Evolutionary conservation across 1,140 invertebrate species (phyloP).

Genomic region (Episyrphus balteatus): DNA sequence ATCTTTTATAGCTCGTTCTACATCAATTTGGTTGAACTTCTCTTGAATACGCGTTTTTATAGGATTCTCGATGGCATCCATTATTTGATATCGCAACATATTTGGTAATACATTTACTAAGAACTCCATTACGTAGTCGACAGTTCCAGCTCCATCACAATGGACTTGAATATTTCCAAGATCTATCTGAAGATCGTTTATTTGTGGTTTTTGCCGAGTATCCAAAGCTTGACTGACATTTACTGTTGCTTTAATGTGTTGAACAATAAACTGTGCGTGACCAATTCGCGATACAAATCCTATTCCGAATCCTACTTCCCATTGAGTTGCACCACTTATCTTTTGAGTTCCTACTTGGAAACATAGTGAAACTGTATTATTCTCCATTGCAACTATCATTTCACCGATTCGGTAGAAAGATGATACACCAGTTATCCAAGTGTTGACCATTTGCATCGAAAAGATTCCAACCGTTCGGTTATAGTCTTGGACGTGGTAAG

Average conservation of each 20-base stretch:
- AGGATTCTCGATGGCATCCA: conserved; percentile 67
- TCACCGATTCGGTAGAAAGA: conserved; percentile 73
- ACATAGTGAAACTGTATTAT: conserved; percentile 46
- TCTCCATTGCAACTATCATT: conserved; percentile 57
- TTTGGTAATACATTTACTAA: conserved; percentile 69
- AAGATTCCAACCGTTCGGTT: conserved; percentile 57
- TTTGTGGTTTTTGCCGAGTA: conserved; percentile 53
- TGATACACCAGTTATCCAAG: conserved; percentile 64
- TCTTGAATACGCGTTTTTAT: conserved; percentile 55
- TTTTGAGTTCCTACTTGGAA: conserved; percentile 68
- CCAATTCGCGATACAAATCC: conserved; percentile 59
- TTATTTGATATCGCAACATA: conserved; percentile 69
- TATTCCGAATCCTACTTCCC: conserved; percentile 57
- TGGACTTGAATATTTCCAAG: conserved; percentile 71
- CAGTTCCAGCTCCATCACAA: conserved; percentile 63
- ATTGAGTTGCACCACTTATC: conserved; percentile 60
- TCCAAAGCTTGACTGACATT: conserved; percentile 64
- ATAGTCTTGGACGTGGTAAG: conserved; percentile 57
- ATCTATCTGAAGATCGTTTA: conserved; percentile 63
- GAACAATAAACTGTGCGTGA: conserved; percentile 58
- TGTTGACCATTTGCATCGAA: conserved; percentile 53
- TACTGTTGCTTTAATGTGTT: conserved; percentile 55
- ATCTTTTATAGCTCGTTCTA: conserved; percentile 57
- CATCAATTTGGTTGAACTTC: conserved; percentile 53
- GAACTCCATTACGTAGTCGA: conserved; percentile 70